phyloP scores from a whole-genome alignment of 2,113 vertebrate species.

The Diadophis punctatus region DNA sequence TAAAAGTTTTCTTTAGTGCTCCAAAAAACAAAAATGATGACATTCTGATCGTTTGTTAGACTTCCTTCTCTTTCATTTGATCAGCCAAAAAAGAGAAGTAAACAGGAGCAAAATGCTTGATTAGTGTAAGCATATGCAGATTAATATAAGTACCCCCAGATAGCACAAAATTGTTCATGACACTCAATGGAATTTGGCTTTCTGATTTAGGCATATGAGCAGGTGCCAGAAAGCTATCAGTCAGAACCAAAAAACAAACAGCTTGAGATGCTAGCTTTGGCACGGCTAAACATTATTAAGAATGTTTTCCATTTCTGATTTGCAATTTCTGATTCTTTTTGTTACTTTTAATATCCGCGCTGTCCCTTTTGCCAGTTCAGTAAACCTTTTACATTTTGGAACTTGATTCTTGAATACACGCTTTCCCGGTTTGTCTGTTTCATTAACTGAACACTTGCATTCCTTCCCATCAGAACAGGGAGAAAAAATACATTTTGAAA shows the following conservation, averaged over 20 bases:
- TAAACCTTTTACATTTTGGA: neutral
- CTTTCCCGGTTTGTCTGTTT: neutral
- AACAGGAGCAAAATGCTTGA: neutral
- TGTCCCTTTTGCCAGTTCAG: neutral
- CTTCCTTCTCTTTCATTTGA: conserved; percentile 2
- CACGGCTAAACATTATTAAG: neutral
- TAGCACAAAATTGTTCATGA: conserved; percentile 6
- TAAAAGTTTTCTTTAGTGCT: neutral
- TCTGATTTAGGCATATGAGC: neutral
- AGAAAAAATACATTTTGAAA: neutral
- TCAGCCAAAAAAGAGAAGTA: conserved; percentile 15
- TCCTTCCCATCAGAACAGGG: neutral
- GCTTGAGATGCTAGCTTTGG: neutral
- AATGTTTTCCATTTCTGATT: conserved; percentile 14
- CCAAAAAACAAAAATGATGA: neutral
- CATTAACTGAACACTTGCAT: neutral
- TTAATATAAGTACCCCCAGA: conserved; percentile 5
- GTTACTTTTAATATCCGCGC: neutral
- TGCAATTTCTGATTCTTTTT: neutral
- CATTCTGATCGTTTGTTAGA: neutral
- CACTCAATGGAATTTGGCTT: neutral
- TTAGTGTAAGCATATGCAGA: neutral
- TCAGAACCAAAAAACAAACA: neutral
- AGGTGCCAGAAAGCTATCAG: neutral
- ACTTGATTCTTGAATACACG: neutral